phyloP scores from a whole-genome alignment of 2,888 invertebrate species.

The Oeneis ivallda region DNA sequence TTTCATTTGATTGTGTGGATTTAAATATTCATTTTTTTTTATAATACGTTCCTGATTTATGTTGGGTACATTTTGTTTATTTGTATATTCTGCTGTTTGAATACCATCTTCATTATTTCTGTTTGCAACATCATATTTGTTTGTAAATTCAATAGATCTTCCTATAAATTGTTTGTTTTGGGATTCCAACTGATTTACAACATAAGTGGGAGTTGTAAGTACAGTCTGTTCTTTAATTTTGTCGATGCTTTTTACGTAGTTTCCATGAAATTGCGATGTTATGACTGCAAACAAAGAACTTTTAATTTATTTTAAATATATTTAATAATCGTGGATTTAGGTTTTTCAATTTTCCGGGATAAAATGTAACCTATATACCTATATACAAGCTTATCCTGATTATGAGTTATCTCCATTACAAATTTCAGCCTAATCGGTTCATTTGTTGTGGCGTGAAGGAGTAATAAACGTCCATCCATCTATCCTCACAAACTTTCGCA shows the following conservation, averaged over 20 bases:
- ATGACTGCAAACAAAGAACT: neutral
- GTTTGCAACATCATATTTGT: neutral
- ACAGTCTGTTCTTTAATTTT: neutral
- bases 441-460: no score
- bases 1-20: neutral
- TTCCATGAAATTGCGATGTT: neutral
- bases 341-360: no score
- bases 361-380: no score
- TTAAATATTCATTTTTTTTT: neutral
- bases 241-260: neutral
- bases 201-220: neutral
- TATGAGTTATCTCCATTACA: no score
- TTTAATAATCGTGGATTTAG: no score
- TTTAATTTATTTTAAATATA: no score
- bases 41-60: neutral
- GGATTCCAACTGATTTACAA: neutral
- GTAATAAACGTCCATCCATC: no score
- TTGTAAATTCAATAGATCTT: neutral
- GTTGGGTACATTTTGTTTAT: neutral
- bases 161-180: neutral
- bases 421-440: no score
- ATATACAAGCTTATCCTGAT: no score
- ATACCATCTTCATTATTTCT: neutral
- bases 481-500: no score
- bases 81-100: neutral